Evolutionary conservation across 2,888 invertebrate genomes (phyloP), one percentile per base, ranked within the genome.

Genomic region (Quadriops clusia): DNA sequence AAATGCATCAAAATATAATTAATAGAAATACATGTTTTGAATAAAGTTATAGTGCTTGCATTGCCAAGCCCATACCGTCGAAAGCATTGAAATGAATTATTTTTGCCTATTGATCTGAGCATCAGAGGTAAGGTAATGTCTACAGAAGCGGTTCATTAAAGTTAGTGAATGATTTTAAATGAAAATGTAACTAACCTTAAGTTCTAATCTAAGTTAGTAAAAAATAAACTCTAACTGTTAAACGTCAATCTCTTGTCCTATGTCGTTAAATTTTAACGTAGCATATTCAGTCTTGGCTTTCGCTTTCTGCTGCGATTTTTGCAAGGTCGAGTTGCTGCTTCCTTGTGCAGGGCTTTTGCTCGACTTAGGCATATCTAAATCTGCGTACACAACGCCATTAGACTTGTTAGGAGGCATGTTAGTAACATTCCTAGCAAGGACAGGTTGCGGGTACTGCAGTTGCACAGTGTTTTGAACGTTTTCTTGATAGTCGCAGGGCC

Each of bases 231-330:
- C 37, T 45, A 44, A 54, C 58, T 63, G 67, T 68, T 67, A 74
- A 55, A 74, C 74, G 57, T 74, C 73, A 51, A 74, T 74, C 53
- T 74, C 74, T 55, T 72, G 71, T 44, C 73, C 73, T 42, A 75
- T 68, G 54, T 75, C 74, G 54, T 73, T 71, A 60, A 75, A 76
- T 56, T 70, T 72, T 47, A 74, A 61, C 48, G 74, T 72, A 33
- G 74, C 68, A 54, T 74, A 74, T 56, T 74, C 72, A 51, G 72
- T 70, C 58, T 63, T 57, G 40, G 58, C 56, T 50, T 61, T 60
- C 36, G 45, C 46, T 34, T 35, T 27, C 44, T 55, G 56, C 44
- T 53, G 55, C 30, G 45, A 38, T 39, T 54, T 48, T 10, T 40
- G 41, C 14, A 42, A 33, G 17, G 41, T 35, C 17, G 39, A 18